These are phyloP conservation scores for Tenrec ecaudatus DNA, from an alignment of 2,113 vertebrate genomes.

Conservation along the genomic window DNA sequence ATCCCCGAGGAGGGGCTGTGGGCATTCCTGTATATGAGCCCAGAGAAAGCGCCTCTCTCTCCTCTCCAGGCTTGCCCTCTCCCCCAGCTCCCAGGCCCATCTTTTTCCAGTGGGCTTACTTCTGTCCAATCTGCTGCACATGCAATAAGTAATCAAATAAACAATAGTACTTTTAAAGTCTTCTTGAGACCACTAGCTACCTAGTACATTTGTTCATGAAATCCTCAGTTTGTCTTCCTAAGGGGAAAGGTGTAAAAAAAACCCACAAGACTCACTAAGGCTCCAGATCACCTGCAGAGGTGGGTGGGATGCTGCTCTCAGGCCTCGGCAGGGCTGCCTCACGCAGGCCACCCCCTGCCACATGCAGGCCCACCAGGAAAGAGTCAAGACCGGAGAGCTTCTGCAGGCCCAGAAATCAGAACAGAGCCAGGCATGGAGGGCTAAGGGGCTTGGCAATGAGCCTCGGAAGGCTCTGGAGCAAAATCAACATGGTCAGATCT, in stretches of 20 bases:
- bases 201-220: constrained; percentile 79
- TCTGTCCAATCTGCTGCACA: constrained; percentile 67
- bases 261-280: constrained; percentile 54
- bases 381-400: neutral
- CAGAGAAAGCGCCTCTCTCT: accelerated
- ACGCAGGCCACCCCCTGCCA: neutral
- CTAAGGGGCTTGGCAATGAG: neutral
- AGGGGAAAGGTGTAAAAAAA: neutral
- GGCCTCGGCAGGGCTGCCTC: neutral
- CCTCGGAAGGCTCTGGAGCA: neutral
- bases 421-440: neutral
- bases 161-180: constrained; percentile 73
- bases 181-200: constrained; percentile 70
- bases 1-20: neutral
- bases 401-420: constrained; percentile 22
- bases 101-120: constrained; percentile 52
- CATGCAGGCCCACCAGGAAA: neutral
- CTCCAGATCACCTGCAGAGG: constrained; percentile 14
- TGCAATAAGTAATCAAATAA: constrained; percentile 76
- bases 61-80: neutral
- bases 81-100: neutral
- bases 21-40: neutral
- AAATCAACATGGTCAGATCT: neutral
- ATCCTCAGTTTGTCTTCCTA: constrained; percentile 74
- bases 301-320: neutral